phyloP scores from a whole-genome alignment of 2,797 vertebrate genomes.

The Sebastes ruberrimus region DNA sequence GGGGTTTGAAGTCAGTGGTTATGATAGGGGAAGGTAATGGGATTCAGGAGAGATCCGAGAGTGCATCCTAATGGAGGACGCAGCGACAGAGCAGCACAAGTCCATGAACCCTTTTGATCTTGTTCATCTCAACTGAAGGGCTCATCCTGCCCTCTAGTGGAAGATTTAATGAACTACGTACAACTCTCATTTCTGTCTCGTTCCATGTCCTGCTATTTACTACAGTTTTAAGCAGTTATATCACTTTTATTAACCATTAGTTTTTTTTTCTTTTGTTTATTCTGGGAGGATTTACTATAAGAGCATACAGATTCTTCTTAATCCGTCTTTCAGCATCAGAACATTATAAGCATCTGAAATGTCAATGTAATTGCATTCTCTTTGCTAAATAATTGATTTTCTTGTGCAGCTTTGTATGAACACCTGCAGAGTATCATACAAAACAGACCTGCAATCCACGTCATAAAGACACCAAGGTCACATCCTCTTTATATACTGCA shows the following conservation, averaged over 20 bases:
- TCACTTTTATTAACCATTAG: not conserved
- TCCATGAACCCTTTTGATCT: not conserved
- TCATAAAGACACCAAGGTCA: not conserved
- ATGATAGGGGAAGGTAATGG: slow-evolving; percentile 31
- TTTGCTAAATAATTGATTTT: not conserved
- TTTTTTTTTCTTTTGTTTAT: not conserved
- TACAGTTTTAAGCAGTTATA: not conserved
- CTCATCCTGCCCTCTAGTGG: slow-evolving; percentile 65
- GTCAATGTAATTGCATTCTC: not conserved
- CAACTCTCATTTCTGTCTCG: not conserved
- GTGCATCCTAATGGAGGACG: slow-evolving; percentile 21
- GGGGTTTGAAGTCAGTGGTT: slow-evolving; percentile 26
- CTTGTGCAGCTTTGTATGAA: not conserved
- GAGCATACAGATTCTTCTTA: too few species aligned
- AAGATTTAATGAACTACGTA: not conserved
- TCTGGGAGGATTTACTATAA: not conserved
- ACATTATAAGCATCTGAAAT: not conserved
- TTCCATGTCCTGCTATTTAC: not conserved
- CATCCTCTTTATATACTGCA: not conserved
- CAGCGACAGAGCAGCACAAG: not conserved
- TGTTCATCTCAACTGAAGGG: not conserved
- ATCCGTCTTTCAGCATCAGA: not conserved
- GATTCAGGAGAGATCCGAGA: slow-evolving; percentile 10
- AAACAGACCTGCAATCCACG: not conserved
- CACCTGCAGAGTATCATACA: not conserved